Evolutionary conservation across 1,140 invertebrate species (phyloP).

Genomic region (Drepana arcuata): DNA sequence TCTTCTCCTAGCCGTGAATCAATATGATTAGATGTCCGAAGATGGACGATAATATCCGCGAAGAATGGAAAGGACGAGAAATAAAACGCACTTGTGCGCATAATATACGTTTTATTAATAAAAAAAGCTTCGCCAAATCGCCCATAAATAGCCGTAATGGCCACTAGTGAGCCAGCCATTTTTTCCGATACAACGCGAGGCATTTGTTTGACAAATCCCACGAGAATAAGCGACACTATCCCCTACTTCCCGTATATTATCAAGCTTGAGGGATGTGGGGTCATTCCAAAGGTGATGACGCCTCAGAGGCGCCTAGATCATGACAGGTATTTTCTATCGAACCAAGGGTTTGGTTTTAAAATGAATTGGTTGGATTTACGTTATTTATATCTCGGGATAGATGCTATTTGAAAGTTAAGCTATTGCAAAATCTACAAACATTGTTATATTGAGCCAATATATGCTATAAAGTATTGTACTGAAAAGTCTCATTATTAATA

Average conservation of each 20-base stretch:
- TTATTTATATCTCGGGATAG: slow-evolving; percentile 22
- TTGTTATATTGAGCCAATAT: background rate
- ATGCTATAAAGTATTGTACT: background rate
- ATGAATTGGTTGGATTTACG: slow-evolving; percentile 26
- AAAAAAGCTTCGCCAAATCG: slow-evolving; percentile 60
- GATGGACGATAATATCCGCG: slow-evolving; percentile 65
- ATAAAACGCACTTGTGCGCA: slow-evolving; percentile 71
- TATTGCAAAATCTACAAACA: background rate
- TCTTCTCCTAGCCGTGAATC: slow-evolving; percentile 39
- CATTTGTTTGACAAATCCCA: slow-evolving; percentile 71
- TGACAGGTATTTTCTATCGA: slow-evolving; percentile 44
- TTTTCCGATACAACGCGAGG: slow-evolving; percentile 57
- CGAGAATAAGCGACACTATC: slow-evolving; percentile 61
- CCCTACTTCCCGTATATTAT: slow-evolving; percentile 62
- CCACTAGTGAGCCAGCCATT: slow-evolving; percentile 61
- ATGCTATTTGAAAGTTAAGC: no score
- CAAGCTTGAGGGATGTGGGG: slow-evolving; percentile 58
- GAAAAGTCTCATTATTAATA: slow-evolving; percentile 4
- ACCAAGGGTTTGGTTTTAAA: slow-evolving; percentile 18
- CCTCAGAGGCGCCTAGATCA: slow-evolving; percentile 51
- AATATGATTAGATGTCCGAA: slow-evolving; percentile 62
- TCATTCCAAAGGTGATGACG: slow-evolving; percentile 62
- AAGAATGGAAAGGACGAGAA: slow-evolving; percentile 44
- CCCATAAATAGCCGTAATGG: slow-evolving; percentile 68
- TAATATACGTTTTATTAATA: slow-evolving; percentile 72